These are phyloP conservation scores for Heliconius hortense DNA, from an alignment of 2,888 invertebrate species.

Conservation along the genomic window DNA sequence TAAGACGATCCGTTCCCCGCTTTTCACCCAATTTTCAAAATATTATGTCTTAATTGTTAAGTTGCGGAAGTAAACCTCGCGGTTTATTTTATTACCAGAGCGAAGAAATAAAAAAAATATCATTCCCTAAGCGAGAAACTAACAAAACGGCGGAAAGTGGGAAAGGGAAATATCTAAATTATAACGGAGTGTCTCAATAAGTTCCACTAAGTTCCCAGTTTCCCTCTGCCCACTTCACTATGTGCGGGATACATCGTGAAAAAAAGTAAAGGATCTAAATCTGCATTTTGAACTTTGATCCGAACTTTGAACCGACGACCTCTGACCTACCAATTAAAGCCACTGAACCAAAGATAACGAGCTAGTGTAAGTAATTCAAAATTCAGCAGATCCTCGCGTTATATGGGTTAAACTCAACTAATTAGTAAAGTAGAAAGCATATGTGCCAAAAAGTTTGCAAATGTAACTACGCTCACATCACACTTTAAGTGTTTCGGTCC, in stretches of 20 bases:
- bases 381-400: slow-evolving; percentile 5
- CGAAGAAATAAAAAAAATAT: no score
- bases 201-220: neutral
- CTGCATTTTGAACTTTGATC: neutral
- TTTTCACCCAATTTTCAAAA: no score
- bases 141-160: no score
- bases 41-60: no score
- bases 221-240: no score
- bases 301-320: neutral
- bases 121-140: no score
- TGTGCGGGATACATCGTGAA: no score
- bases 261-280: no score
- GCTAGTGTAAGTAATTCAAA: slow-evolving; percentile 5
- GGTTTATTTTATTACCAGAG: no score
- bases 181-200: neutral
- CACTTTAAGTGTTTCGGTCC: slow-evolving; percentile 15
- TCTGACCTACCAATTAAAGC: neutral
- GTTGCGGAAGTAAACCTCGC: no score
- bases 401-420: slow-evolving; percentile 31
- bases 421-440: slow-evolving; percentile 39
- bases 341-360: neutral
- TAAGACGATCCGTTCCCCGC: no score
- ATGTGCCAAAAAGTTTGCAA: slow-evolving; percentile 37
- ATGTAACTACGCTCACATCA: slow-evolving; percentile 33
- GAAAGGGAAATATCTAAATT: no score